Evolutionary conservation across 2,113 vertebrate species (phyloP).

Genomic region (Piaya cayana): DNA sequence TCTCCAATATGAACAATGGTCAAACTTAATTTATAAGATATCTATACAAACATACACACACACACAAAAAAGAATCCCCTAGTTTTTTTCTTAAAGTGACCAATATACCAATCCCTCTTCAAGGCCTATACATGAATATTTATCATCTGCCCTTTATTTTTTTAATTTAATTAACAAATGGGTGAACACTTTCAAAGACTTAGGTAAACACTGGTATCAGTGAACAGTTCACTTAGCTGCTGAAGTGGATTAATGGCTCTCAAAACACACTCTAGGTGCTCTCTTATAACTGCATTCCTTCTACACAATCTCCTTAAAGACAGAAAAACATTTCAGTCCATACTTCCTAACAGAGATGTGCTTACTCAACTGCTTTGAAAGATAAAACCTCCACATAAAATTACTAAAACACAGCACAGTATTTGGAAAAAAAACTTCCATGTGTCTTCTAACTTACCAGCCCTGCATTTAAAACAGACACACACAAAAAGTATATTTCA

Average conservation of each 20-base stretch:
- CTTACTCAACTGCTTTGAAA: conserved; percentile 26
- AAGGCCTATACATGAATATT: background rate
- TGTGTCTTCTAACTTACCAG: background rate
- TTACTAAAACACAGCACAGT: background rate
- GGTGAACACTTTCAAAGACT: conserved; percentile 2
- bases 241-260: conserved; percentile 59
- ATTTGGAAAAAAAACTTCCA: background rate
- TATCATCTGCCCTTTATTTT: conserved; percentile 11
- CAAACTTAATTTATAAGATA: background rate
- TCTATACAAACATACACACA: background rate
- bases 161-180: conserved; percentile 29
- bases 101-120: background rate
- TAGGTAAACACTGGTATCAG: conserved; percentile 3
- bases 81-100: conserved; percentile 3
- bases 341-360: background rate
- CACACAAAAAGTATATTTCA: background rate
- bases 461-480: background rate
- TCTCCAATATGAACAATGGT: background rate
- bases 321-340: background rate
- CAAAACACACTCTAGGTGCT: conserved; percentile 64
- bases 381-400: background rate
- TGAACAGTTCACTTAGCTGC: conserved; percentile 26
- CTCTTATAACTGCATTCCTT: conserved; percentile 30
- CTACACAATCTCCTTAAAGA: conserved; percentile 50
- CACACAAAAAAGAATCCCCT: background rate